Evolutionary conservation across 2,797 vertebrate species (phyloP), one percentile per base, ranked within the genome.

Genomic region (Crenichthys baileyi): DNA sequence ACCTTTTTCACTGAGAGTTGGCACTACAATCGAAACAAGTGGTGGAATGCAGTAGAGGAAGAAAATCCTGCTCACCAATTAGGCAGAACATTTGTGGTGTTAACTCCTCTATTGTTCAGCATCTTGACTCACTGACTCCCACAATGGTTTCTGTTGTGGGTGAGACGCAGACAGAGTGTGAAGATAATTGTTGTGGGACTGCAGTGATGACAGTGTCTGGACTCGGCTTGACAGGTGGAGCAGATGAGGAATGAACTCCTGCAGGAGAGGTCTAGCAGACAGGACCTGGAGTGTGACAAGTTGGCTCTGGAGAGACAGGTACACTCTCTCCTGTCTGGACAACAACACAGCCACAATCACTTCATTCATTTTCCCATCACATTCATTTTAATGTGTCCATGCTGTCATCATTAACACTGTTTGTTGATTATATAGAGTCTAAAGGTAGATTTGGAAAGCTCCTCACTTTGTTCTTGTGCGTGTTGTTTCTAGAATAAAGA

Each of bases 281-380:
- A 99, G 92, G 98, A 99, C 90, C 92, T 99, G 94, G 98, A 99
- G 89, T 99, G 98, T 94, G 98, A 99, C 96, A 99, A 99, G 96
- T 96, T 97, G 89, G 96, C 98, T 2, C 92, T 99, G 94, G 98
- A 99, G 94, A 97, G 97, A 96, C 98, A 99, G 98, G 98, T 99
- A 96, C 90, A 92, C 90, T 89, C 89, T 79, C 90, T 83, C 83
- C 89, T 88, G 89, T 82, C 85, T 81, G 86, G 56, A 87, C 78
- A 85, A 84, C 87, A 78, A 89, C 79, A 56, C 67, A 81, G 41
- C 81, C 79, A 58, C 85, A 81, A 53, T 88, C 81, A 86, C 88
- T 83, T 79, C 91, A 90, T 87, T 61, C 79, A 87, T 82, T 81
- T 83, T 77, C 79, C 79, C 79, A 84, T 83, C 72, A 68, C 82